Evolutionary conservation across 1,140 invertebrate species (phyloP).

Genomic region (Diplogasteroides magnus): DNA sequence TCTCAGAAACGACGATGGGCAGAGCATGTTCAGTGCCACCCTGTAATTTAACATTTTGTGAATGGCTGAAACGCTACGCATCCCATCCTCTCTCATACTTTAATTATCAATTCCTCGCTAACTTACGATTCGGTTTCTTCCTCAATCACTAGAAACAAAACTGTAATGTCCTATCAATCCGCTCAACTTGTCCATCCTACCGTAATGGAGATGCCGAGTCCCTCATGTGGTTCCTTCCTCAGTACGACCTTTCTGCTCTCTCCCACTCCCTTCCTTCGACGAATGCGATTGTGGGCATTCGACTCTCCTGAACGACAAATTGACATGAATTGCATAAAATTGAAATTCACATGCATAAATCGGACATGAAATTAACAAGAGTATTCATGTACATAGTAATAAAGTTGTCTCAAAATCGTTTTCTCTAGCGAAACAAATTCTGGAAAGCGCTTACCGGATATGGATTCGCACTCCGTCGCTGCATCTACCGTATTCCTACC

Average conservation of each 20-base stretch:
- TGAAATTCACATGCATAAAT: too few species aligned
- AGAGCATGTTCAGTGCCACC: constrained; percentile 78
- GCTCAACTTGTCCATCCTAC: constrained; percentile 51
- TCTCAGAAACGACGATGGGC: constrained; percentile 77
- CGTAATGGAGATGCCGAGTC: constrained; percentile 75
- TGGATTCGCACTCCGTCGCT: too few species aligned
- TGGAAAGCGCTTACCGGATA: too few species aligned
- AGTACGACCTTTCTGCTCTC: constrained; percentile 59
- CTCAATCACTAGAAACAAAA: constrained; percentile 8
- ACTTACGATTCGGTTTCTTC: too few species aligned
- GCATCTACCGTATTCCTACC: not conserved
- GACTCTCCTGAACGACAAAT: too few species aligned
- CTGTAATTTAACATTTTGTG: too few species aligned
- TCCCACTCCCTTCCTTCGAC: constrained; percentile 58
- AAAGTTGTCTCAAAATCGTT: too few species aligned
- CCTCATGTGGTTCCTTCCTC: constrained; percentile 67
- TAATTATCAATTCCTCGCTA: too few species aligned
- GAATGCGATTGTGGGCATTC: not conserved
- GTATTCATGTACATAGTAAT: not conserved
- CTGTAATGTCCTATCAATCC: not conserved
- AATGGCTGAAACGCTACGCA: too few species aligned
- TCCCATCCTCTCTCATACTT: too few species aligned
- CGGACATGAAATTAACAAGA: not conserved
- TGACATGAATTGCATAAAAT: too few species aligned
- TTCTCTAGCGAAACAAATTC: too few species aligned